These are phyloP conservation scores for Drosophila kikkawai DNA, from an alignment of 1,140 invertebrate genomes.

Conservation along the genomic window DNA sequence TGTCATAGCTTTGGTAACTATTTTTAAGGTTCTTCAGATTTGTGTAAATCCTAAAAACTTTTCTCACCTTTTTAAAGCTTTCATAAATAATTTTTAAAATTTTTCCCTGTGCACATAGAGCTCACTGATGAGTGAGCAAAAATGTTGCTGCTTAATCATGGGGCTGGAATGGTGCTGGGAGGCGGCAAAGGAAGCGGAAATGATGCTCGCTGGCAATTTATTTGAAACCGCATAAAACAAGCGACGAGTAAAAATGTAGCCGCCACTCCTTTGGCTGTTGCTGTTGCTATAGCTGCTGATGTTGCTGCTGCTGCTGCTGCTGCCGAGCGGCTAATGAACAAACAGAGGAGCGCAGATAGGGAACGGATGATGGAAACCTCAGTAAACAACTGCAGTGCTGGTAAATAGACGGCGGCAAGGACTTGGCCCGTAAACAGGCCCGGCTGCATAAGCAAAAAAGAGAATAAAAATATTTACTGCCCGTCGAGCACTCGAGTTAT, in stretches of 20 bases:
- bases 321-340: conserved; percentile 73
- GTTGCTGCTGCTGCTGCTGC: conserved; percentile 38
- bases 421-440: conserved; percentile 72
- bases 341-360: conserved; percentile 57
- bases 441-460: conserved; percentile 68
- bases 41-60: background rate
- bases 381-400: conserved; percentile 77
- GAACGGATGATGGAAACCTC: conserved; percentile 79
- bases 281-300: conserved; percentile 23
- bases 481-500: conserved; percentile 70
- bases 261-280: conserved; percentile 29
- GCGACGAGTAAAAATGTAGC: conserved; percentile 72
- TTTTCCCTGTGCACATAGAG: conserved; percentile 7
- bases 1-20: background rate
- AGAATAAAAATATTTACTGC: conserved; percentile 82
- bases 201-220: conserved; percentile 70
- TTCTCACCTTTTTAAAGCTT: background rate
- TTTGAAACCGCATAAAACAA: conserved; percentile 82
- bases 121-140: conserved; percentile 41
- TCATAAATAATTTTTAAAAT: background rate
- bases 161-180: background rate
- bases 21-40: background rate
- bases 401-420: conserved; percentile 69
- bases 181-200: conserved; percentile 30
- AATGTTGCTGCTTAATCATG: conserved; percentile 57